phyloP scores from a whole-genome alignment of 2,797 vertebrate species.

The Telmatherina bonti region DNA sequence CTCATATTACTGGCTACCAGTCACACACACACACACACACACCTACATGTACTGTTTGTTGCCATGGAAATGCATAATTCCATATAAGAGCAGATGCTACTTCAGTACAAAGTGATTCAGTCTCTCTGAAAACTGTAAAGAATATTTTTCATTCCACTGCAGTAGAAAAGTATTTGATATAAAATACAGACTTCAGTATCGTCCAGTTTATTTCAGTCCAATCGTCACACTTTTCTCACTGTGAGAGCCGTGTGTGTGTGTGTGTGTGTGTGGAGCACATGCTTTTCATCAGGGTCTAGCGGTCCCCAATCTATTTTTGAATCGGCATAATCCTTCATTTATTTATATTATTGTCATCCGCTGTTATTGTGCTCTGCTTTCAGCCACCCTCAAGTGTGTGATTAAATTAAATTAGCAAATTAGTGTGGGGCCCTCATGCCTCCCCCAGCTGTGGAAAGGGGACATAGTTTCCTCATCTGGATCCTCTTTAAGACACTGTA shows the following conservation, averaged over 20 bases:
- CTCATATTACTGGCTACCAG: slow-evolving; percentile 66
- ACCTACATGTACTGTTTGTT: slow-evolving; percentile 31
- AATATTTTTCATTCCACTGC: no score
- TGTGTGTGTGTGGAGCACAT: slow-evolving; percentile 26
- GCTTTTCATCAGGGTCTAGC: slow-evolving; percentile 46
- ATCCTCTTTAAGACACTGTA: slow-evolving; percentile 74
- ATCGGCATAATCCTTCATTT: slow-evolving; percentile 60
- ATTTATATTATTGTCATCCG: slow-evolving; percentile 66
- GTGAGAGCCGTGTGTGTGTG: no score
- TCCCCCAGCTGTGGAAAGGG: slow-evolving; percentile 51
- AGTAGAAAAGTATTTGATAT: no score
- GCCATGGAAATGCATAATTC: slow-evolving; percentile 35
- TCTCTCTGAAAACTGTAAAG: neutral
- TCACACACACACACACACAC: slow-evolving; percentile 36
- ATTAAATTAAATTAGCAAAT: slow-evolving; percentile 74
- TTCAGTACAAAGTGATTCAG: neutral
- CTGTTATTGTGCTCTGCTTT: slow-evolving; percentile 64
- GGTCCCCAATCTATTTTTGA: slow-evolving; percentile 57
- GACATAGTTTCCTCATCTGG: slow-evolving; percentile 76
- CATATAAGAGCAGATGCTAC: no score
- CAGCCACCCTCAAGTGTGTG: slow-evolving; percentile 59
- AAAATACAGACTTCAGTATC: neutral
- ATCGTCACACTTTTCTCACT: slow-evolving; percentile 1
- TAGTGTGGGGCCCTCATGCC: slow-evolving; percentile 51
- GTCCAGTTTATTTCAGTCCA: no score